Conservation (phyloP, 2,113 vertebrate genomes). For the Ageneiosus marmoratus region DNA sequence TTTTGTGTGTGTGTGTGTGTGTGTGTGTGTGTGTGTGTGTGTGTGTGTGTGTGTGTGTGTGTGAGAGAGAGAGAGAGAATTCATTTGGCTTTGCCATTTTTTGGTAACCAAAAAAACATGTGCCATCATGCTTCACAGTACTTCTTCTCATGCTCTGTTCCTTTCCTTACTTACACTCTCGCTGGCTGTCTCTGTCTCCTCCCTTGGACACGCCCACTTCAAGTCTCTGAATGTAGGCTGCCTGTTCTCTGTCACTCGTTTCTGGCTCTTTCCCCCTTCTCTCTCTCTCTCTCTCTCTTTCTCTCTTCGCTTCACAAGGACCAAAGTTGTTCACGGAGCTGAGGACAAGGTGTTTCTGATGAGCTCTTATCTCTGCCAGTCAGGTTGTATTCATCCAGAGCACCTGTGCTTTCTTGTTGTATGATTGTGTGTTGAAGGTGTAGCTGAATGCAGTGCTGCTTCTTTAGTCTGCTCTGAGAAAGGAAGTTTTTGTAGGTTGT, state of each 20-base stretch:
- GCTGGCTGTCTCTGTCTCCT: constrained; percentile 1
- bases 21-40: too few species aligned
- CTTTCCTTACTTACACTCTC: not conserved
- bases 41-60: not conserved
- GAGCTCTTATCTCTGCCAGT: constrained; percentile 8
- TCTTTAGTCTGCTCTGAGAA: constrained; percentile 29
- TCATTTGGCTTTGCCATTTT: not conserved
- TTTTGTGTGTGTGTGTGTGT: too few species aligned
- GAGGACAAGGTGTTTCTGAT: constrained; percentile 15
- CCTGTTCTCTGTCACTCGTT: constrained; percentile 6
- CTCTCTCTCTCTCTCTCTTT: constrained; percentile 25
- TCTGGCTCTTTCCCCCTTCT: not conserved
- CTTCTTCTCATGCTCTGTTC: constrained; percentile 8
- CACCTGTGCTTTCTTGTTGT: constrained; percentile 4
- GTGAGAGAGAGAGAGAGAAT: not conserved
- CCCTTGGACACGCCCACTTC: constrained; percentile 3
- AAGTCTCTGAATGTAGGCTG: not conserved
- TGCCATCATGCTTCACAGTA: constrained; percentile 7
- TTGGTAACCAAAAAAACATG: not conserved
- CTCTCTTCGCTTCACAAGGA: not conserved
- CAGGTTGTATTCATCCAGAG: constrained; percentile 48
- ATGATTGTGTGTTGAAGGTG: constrained; percentile 9
- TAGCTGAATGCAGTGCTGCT: constrained; percentile 45
- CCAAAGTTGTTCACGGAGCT: constrained; percentile 26
- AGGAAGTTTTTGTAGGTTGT: not conserved